These are phyloP conservation scores for Leptosomus discolor DNA, from an alignment of 2,113 vertebrate species.

Conservation along the genomic window DNA sequence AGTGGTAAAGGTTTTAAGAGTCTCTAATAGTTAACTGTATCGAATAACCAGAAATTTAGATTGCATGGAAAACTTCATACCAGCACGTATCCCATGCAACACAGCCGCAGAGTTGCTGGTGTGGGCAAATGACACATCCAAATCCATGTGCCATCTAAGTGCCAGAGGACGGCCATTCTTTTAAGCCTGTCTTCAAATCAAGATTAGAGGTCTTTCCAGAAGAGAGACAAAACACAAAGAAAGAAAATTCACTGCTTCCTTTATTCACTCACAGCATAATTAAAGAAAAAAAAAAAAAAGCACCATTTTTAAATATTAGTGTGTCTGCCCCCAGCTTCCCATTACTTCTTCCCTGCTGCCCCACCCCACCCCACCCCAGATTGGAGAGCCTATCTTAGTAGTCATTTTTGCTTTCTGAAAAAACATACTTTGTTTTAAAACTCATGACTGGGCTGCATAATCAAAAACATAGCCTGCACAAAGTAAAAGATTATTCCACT, in stretches of 20 bases:
- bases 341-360: too few relatives aligned
- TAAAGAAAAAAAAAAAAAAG: not conserved
- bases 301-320: not conserved
- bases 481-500: not conserved
- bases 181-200: not conserved
- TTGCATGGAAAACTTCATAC: not conserved
- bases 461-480: not conserved
- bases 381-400: not conserved
- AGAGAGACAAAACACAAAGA: not conserved
- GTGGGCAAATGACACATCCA: not conserved
- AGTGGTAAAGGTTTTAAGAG: not conserved
- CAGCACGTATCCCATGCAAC: not conserved
- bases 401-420: not conserved
- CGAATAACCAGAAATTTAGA: not conserved
- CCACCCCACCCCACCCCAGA: accelerated
- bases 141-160: not conserved
- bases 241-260: not conserved
- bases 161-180: not conserved
- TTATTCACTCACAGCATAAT: not conserved
- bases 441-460: not conserved
- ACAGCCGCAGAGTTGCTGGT: not conserved
- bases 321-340: not conserved
- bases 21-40: not conserved
- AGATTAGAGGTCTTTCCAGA: not conserved
- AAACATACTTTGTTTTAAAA: not conserved